phyloP scores from a whole-genome alignment of 2,113 vertebrate species.

The Hemibagrus wyckioides region DNA sequence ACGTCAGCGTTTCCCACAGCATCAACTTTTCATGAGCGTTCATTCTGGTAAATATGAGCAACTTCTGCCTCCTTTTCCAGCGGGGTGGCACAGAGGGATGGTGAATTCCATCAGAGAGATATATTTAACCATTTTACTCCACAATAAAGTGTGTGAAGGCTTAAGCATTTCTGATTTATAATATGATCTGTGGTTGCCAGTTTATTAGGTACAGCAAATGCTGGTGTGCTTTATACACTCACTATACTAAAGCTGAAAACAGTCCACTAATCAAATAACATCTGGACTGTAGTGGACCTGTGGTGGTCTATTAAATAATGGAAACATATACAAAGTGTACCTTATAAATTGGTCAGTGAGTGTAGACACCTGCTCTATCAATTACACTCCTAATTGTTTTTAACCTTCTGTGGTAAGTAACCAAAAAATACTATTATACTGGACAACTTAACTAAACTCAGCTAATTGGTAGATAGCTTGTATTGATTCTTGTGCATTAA shows the following conservation, averaged over 20 bases:
- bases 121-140: not conserved
- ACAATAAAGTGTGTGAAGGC: not conserved
- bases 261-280: not conserved
- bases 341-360: not conserved
- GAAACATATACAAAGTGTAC: not conserved
- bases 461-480: not conserved
- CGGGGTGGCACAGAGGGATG: constrained; percentile 8
- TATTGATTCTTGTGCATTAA: not conserved
- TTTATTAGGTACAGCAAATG: not conserved
- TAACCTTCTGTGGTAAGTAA: not conserved
- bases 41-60: constrained; percentile 75
- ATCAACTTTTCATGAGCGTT: constrained; percentile 79
- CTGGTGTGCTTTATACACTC: not conserved
- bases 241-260: not conserved
- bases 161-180: not conserved
- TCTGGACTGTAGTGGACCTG: not conserved
- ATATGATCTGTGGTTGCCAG: not conserved
- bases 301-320: not conserved
- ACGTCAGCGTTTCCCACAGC: constrained; percentile 74
- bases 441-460: not conserved
- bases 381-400: not conserved
- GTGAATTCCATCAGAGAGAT: constrained; percentile 29
- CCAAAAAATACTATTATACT: not conserved
- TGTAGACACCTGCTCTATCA: not conserved
- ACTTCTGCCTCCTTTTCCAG: constrained; percentile 49